Base-by-base conservation (phyloP, 2,888 invertebrate species). In the Liodrosophila aerea region DNA sequence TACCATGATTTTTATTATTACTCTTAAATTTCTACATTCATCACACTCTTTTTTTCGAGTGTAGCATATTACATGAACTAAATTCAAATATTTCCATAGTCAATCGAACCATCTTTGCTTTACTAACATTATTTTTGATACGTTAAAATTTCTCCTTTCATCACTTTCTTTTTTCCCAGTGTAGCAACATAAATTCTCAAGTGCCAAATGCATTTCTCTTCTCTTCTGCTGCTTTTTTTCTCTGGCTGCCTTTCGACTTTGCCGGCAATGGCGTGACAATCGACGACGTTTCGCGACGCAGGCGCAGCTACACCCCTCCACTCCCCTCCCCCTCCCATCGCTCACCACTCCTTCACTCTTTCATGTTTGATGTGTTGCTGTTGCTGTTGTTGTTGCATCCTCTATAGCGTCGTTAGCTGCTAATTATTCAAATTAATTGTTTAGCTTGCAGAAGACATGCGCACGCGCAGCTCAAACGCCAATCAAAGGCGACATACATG, bases 391-490 rank as follows among this genome's bases (percentile, higher is more conserved):
- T n/a, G n/a, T n/a, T n/a, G n/a, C n/a, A n/a, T 22, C 22, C 22
- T 22, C 22, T 22, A 22, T 22, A 22, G 22, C 66, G 65, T 82
- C 82, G 85, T 85, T 80, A 83, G 77, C 72, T 74, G 76, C 83
- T 85, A 85, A 85, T 85, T 85, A 85, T 85, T 86, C 87, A 85
- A 86, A 86, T 86, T 83, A 85, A 85, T 85, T 85, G 86, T 83
- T 86, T 69, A 62, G 73, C 75, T 52, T 64, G 22, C 47, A 59
- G 67, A 63, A 76, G 85, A 86, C 76, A 77, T 69, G 83, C 80
- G 84, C 83, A 85, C 72, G 84, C 73, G 76, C 86, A 76, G 3
- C 80, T 76, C 83, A 83, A 82, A 85, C 72, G 78, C 85, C 85
- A 78, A 84, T 78, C 78, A 78, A 66, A 60, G 41, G 51, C 68